Evolutionary conservation across 2,888 invertebrate species (phyloP), one percentile per base, ranked within the genome.

Genomic region (Amphipyra tragopoginis): DNA sequence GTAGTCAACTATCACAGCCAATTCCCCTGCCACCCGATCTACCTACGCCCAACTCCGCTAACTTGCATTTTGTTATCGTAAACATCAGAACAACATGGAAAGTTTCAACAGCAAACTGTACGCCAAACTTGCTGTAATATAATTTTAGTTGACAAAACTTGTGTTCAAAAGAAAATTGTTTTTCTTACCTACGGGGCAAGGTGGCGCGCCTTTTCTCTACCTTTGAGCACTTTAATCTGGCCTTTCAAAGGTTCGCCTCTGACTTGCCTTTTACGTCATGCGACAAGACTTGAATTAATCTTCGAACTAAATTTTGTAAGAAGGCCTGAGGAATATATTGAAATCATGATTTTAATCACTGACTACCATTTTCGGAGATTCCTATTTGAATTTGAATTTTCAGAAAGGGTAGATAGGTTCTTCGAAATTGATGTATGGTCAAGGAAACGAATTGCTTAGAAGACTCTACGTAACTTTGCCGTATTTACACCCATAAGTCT

Each of bases 221-320:
- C 84, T 84, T 79, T 79, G 72, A 81, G 65, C 74, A 75, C 77
- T 85, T 84, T 85, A 83, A 85, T 89, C 83, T 82, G 71, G 78
- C 68, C 70, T 79, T 80, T 81, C 61, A 79, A 80, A 75, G 75
- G 51, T 62, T 56, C 57, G 51, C 62, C 64, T 65, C 68, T 45
- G 55, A 50, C 61, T 66, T 59, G 72, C 80, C 76, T 77, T 79
- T 77, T 76, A 61, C 65, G 52, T 65, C 65, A 70, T 64, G 56
- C 75, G 74, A 75, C 60, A 70, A 70, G 72, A 63, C 70, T 71
- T 57, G 58, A 68, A 84, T 84, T 81, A 80, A 85, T 84, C 75
- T 81, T 66, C 61, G 66, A 64, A 74, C 57, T 47, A 45, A 50
- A 57, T 55, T 21, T 63, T 57, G 43, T 40, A 45, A 38, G 10